These are phyloP conservation scores for Choreutis nemorana DNA, from an alignment of 2,888 invertebrate genomes.

Conservation along the genomic window DNA sequence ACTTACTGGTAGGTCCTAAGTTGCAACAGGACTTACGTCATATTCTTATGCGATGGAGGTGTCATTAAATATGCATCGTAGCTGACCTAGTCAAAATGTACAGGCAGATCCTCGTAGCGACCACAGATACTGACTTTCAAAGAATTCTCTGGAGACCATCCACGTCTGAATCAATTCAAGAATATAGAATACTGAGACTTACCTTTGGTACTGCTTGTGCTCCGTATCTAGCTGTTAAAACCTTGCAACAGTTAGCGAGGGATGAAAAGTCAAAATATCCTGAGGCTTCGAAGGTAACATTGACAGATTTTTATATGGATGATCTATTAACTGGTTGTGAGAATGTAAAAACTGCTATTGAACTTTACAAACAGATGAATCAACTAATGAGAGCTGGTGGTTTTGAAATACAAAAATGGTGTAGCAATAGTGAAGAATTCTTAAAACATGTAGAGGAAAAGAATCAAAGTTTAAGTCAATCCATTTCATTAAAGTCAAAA, in stretches of 20 bases:
- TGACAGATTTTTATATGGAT: no score
- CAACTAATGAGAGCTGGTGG: slow-evolving; percentile 17
- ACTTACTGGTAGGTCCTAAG: slow-evolving; percentile 14
- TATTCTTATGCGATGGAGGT: slow-evolving; percentile 17
- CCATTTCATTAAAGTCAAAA: no score
- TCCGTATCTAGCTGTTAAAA: slow-evolving; percentile 17
- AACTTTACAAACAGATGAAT: slow-evolving; percentile 14
- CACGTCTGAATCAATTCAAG: slow-evolving; percentile 7
- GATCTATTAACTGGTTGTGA: slow-evolving; percentile 15
- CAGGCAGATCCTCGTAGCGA: slow-evolving; percentile 14
- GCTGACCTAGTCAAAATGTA: slow-evolving; percentile 24
- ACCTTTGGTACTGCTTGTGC: slow-evolving; percentile 20
- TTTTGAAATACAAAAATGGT: slow-evolving; percentile 20
- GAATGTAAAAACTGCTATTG: slow-evolving; percentile 12
- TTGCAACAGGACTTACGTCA: slow-evolving; percentile 17
- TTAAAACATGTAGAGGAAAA: slow-evolving; percentile 5
- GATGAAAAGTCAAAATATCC: no score
- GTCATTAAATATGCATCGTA: slow-evolving; percentile 12
- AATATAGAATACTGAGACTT: slow-evolving; percentile 13
- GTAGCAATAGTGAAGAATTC: slow-evolving; percentile 13
- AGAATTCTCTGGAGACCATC: slow-evolving; percentile 13
- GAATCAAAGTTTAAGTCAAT: no score
- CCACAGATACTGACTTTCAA: slow-evolving; percentile 15
- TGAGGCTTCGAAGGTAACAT: no score
- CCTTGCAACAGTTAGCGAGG: no score